These are phyloP conservation scores for Siphonodentalium dalli DNA, from an alignment of 2,888 invertebrate species.

Conservation along the genomic window DNA sequence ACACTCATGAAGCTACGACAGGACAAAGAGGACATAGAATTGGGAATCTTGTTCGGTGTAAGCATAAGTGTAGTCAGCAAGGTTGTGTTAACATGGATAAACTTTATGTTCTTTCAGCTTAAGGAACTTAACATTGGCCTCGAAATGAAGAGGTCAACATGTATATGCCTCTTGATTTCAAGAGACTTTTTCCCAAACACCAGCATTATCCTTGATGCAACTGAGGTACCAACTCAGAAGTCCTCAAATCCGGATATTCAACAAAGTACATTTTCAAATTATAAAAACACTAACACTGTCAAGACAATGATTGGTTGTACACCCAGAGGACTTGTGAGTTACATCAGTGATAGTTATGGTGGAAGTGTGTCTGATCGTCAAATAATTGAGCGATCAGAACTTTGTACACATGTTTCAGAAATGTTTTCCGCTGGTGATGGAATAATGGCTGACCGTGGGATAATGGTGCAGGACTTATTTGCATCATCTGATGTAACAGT, in stretches of 20 bases:
- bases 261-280: constrained; percentile 29
- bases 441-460: constrained; percentile 33
- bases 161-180: constrained; percentile 30
- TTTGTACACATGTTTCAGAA: too few species aligned
- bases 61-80: constrained; percentile 15
- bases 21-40: constrained; percentile 29
- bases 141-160: constrained; percentile 9
- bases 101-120: constrained; percentile 29
- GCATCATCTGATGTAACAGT: constrained; percentile 26
- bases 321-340: constrained; percentile 23
- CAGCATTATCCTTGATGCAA: constrained; percentile 35
- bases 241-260: constrained; percentile 28
- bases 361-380: constrained; percentile 30
- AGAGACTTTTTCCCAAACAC: constrained; percentile 28
- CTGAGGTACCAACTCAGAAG: constrained; percentile 34
- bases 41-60: constrained; percentile 22
- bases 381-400: constrained; percentile 27
- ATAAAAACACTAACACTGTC: constrained; percentile 35
- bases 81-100: constrained; percentile 29
- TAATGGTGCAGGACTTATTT: constrained; percentile 37
- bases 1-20: constrained; percentile 29
- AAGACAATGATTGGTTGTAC: constrained; percentile 31
- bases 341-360: constrained; percentile 24
- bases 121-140: constrained; percentile 34
- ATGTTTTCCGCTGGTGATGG: constrained; percentile 19